A percentile compares a stretch with the other conserved stretches of the same genome.
phyloP scores from a whole-genome alignment of 2,797 vertebrate genomes.

The Sebastes steindachneri region DNA sequence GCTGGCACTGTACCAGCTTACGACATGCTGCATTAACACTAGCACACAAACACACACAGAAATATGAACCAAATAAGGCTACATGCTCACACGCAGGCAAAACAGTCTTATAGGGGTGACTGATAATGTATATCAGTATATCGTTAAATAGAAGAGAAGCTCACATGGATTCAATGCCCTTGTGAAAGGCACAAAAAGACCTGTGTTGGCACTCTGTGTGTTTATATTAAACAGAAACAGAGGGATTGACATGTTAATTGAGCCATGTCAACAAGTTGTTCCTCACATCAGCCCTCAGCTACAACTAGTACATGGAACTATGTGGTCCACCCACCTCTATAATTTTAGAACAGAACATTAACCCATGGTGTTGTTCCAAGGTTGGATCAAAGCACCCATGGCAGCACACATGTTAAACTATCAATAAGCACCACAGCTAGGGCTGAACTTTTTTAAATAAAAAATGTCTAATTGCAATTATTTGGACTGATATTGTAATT shows the following conservation, averaged over 20 bases:
- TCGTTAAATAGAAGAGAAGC: neutral
- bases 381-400: neutral
- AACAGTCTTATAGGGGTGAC: neutral
- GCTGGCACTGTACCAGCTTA: constrained; percentile 6
- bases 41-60: constrained; percentile 21
- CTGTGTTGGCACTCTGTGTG: neutral
- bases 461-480: no score
- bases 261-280: constrained; percentile 2
- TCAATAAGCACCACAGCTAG: neutral
- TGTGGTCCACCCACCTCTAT: neutral
- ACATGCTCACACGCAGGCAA: neutral
- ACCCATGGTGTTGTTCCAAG: neutral
- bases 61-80: constrained; percentile 19
- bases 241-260: neutral
- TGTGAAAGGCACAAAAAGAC: neutral
- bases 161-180: neutral
- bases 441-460: no score
- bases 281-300: neutral
- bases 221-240: neutral
- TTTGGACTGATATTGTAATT: no score
- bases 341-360: neutral
- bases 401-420: neutral
- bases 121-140: neutral
- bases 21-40: neutral
- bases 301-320: neutral